Evolutionary conservation across 2,888 invertebrate genomes (phyloP), one percentile per base, ranked within the genome.

Genomic region (Hedya salicella): DNA sequence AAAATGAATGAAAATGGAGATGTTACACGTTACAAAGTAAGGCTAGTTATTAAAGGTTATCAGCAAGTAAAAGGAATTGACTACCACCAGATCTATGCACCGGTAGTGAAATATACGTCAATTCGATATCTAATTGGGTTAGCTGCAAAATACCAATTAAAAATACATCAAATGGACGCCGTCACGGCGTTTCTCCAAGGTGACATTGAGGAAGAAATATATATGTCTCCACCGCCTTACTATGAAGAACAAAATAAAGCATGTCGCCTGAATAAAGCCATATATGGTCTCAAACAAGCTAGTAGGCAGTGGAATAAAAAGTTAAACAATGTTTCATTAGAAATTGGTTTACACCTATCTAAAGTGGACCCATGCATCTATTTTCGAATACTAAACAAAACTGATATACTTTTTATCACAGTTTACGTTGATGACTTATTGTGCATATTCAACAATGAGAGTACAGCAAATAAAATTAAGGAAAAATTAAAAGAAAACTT

Each of bases 281-380:
- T 73, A 9, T 70, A 70, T 61, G 72, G 70, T 11, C 25, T 71
- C 5, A 65, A 73, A 56, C 65, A 68, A 39, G 68, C 63, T 3
- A 53, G 62, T 16, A 32, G 67, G 2, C 62, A 50, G 21, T 67
- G 67, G 67, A 69, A 68, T 52, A 60, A 39, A 8, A 69, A 67
- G 8, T 17, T 68, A 1, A 42, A 65, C 32, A n/a, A 11, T 36
- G 57, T 6, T 5, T 6, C 6, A 6, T 25, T 25, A 3, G 25
- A 25, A 5, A 25, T 25, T 25, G 25, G 25, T 5, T 5, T 25
- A 6, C 3, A 0, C 6, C 25, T 3, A 3, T 25, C 25, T 25
- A 25, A 70, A 13, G 2, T 70, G 17, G 75, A 77, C 68, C 73
- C 75, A 5, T 77, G 75, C 44, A 42, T 78, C 21, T 77, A 76